Conservation (phyloP, 2,888 invertebrate species). For the Eristalis pertinax region DNA sequence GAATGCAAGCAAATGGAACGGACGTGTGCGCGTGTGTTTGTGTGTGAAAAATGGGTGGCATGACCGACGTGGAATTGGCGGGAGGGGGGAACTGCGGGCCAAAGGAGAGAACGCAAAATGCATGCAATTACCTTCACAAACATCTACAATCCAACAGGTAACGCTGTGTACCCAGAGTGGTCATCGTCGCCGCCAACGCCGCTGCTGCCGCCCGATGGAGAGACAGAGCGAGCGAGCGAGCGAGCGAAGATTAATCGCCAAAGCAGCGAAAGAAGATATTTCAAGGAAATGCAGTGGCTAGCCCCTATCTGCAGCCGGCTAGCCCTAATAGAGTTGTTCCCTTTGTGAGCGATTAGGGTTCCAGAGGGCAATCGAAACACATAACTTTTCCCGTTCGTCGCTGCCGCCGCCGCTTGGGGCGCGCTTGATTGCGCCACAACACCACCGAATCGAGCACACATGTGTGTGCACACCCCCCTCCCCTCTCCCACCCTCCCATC, state of each 20-base stretch:
- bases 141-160: conserved; percentile 51
- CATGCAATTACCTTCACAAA: conserved; percentile 37
- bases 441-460: conserved; percentile 36
- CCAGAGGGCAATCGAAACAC: conserved; percentile 65
- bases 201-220: too few relatives aligned
- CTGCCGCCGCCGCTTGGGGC: neutral
- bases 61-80: neutral
- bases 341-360: conserved; percentile 30
- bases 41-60: neutral
- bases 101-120: conserved; percentile 32
- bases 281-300: conserved; percentile 47
- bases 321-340: conserved; percentile 69
- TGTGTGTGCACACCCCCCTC: neutral
- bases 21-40: neutral
- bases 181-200: neutral
- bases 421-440: conserved; percentile 58
- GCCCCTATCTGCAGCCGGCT: conserved; percentile 1
- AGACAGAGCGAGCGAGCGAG: too few relatives aligned
- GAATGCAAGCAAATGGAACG: neutral
- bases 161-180: neutral
- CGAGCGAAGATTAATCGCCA: conserved; percentile 69
- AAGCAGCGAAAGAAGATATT: conserved; percentile 60
- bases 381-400: conserved; percentile 47
- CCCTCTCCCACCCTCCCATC: too few relatives aligned
- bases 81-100: neutral